Conservation (phyloP, 2,888 invertebrate genomes). For the Villa cingulata region DNA sequence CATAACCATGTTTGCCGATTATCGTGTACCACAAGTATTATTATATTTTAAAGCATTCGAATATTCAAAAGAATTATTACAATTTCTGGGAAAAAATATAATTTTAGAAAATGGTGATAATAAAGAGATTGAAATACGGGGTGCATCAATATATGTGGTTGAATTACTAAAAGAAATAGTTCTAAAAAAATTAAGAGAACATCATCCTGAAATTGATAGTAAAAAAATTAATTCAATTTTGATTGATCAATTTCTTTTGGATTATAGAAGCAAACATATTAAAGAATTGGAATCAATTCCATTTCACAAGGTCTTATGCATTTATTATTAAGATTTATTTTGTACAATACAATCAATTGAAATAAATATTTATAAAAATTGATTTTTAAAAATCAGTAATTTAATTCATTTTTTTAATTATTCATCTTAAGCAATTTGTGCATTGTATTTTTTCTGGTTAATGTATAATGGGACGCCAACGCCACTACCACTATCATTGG, state of each 20-base stretch:
- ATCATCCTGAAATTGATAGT: conserved; percentile 27
- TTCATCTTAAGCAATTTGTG: too few species aligned
- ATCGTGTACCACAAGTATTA: conserved; percentile 84
- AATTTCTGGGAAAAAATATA: conserved; percentile 48
- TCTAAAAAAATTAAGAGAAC: conserved; percentile 13
- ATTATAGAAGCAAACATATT: conserved; percentile 68
- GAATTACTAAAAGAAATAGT: conserved; percentile 43
- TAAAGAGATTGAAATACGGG: conserved; percentile 85
- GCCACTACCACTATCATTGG: too few species aligned
- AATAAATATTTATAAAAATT: too few species aligned
- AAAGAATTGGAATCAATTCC: conserved; percentile 60
- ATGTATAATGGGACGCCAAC: too few species aligned
- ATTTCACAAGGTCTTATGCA: conserved; percentile 81
- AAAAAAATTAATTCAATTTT: conserved; percentile 58
- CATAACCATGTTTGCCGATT: conserved; percentile 97
- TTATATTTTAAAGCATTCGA: conserved; percentile 68
- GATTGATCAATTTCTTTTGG: conserved; percentile 91
- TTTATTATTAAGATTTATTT: conserved; percentile 58
- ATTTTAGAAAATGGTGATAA: conserved; percentile 53
- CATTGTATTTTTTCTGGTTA: too few species aligned
- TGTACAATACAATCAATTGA: too few species aligned
- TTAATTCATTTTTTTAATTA: too few species aligned
- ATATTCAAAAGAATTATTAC: conserved; percentile 57
- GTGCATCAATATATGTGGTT: conserved; percentile 78
- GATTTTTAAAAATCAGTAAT: too few species aligned